Base-by-base conservation (phyloP, 2,113 vertebrate species). In the Astur gentilis region DNA sequence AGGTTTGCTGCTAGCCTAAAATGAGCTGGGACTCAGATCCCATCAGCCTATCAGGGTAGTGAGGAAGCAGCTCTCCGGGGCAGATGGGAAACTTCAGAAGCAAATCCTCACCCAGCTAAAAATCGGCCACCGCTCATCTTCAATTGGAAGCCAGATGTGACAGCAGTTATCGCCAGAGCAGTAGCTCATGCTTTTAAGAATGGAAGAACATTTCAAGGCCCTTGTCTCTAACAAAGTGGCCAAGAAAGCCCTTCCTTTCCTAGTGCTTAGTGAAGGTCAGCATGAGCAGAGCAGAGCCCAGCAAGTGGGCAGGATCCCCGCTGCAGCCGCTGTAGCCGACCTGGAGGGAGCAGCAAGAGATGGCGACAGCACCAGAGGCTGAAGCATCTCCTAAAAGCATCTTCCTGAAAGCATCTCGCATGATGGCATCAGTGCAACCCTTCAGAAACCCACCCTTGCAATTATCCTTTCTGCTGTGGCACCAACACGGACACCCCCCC, bases 271-370 rank as follows among this genome's bases (percentile, higher is more conserved):
- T 34, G 83, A 82, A 94, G 70, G 90, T 89, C 57, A 90, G n/a
- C 18, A 67, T 31, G n/a, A 96, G 44, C 57, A 94, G 34, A 96
- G 40, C 57, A 94, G 95, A 95, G 69, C 83, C 94, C 67, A 95
- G 87, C 9, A 90, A 83, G 18, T 16, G 42, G 40, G 95, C 91
- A 64, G 91, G 91, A 69, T 95, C 95, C 82, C 83, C 86, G 18
- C 94, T 82, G 78, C 84, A 93, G 25, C 94, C 22, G 0, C 96
- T 94, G 71, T 44, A 79, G 42, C 75, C 83, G 57, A 92, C 92
- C 79, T 84, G 83, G 84, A 57, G 62, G 27, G 34, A 84, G 19
- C 71, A 83, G 70, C 69, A 70, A 70, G 40, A 40, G 40, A 12
- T 10, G 31, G 19, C n/a, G 27, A 54, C 60, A 36, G 21, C 34